Evolutionary conservation across 1,140 invertebrate species (phyloP), one percentile per base, ranked within the genome.

Genomic region (Thaumatotibia leucotreta): DNA sequence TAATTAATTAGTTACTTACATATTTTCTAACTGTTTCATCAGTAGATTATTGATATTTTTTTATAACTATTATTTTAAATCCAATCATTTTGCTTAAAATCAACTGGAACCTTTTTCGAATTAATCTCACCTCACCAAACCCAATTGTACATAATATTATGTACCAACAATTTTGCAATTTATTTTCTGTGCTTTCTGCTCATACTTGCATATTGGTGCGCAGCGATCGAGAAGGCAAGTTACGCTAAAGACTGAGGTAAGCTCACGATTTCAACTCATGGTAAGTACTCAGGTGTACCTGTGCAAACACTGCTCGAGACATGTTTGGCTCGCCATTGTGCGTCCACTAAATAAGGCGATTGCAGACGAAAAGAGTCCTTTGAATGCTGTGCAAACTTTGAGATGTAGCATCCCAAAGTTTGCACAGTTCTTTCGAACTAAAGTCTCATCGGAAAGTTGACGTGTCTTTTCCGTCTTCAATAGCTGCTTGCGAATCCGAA

Each of bases 291-390:
- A 2, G 67, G 64, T n/a, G n/a, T n/a, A n/a, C n/a, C 62, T 71
- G 49, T 27, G 61, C 35, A 72, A 75, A 75, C 69, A 72, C 64
- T 72, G 69, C 66, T 63, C 45, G 64, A 63, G 58, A 68, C 61
- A 67, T 74, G 72, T 74, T 74, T 69, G 65, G 49, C 49, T 20
- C 49, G 3, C 8, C 22, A 52, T 52, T 52, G 49, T 52, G 49
- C 49, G 22, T 52, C 49, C 49, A 20, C 22, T 52, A 20, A 52
- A 52, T 22, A 22, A 52, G 3, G 33, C 33, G 33, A 39, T 39
- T 3, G 2, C 33, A 39, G 10, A 32, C 31, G 31, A 10, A 39
- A 39, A 39, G 33, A 3, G 10, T n/a, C 1, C 33, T 2, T n/a
- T 39, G 33, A 39, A 39, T 3, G 9, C 31, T 32, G 4, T 32